Evolutionary conservation across 2,888 invertebrate genomes (phyloP), one percentile per base, ranked within the genome.

Genomic region (Synergus itoensis): DNA sequence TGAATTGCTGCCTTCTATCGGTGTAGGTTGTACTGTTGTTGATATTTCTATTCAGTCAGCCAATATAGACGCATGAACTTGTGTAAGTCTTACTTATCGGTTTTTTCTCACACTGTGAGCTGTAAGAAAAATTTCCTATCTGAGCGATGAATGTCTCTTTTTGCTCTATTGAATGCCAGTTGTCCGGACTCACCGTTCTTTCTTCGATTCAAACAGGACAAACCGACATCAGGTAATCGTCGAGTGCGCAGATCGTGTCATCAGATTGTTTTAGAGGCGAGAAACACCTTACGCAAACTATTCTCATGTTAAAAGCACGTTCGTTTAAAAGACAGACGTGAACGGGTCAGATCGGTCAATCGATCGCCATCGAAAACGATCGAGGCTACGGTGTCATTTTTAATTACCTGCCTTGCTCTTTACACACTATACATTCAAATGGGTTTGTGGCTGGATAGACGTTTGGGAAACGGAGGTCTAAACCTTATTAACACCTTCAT

Each of bases 201-300:
- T 40, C 75, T 45, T 69, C 45, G 45, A 75, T 75, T 77, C 62
- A 57, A 79, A 41, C 64, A 63, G 77, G 79, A 83, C 81, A 78
- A 75, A 77, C 77, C 57, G 65, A 60, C 67, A 78, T 78, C 69
- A 64, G 75, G 60, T 76, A 77, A 77, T 78, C 79, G 78, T 80
- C 76, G 80, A 82, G 81, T 82, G 84, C 82, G 81, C 80, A 85
- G 87, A 89, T 88, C 87, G 87, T 88, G 88, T 87, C 88, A 86
- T 86, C 85, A 87, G 87, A 88, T 87, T 87, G 85, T 82, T 83
- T 41, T 75, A 73, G 76, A 76, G 78, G 63, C 43, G 77, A 77
- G 80, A 78, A 78, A 80, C 76, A 63, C 63, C 62, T 73, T 77
- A 69, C 77, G 77, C 77, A 69, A 77, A 77, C 77, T 41, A 36